Percentiles rank a stretch among this genome's conserved stretches.
Conservation (phyloP, 2,888 invertebrate genomes). For the Aquatica leii region DNA sequence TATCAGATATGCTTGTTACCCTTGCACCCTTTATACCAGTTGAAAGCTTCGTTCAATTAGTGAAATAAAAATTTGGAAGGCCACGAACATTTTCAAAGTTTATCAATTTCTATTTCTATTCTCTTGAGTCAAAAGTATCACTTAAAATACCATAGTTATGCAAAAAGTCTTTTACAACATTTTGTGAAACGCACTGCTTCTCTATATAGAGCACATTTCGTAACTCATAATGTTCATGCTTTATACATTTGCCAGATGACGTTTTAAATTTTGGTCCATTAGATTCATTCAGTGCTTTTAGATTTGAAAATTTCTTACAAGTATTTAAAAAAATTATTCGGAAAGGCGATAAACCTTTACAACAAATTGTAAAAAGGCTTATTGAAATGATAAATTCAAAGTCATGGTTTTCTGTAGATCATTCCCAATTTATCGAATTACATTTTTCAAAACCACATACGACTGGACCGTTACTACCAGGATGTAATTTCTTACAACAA, state of each 20-base stretch:
- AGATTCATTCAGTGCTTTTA: conserved; percentile 12
- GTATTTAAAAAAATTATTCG: conserved; percentile 5
- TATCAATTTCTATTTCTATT: conserved; percentile 12
- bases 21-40: not conserved
- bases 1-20: not conserved
- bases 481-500: not conserved
- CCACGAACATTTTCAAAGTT: conserved; percentile 6
- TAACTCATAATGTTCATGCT: conserved; percentile 16
- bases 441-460: not conserved
- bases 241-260: conserved; percentile 10
- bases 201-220: conserved; percentile 4
- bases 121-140: not conserved
- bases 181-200: not conserved
- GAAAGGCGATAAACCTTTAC: conserved; percentile 14
- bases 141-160: not conserved
- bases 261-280: conserved; percentile 13
- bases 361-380: conserved; percentile 17
- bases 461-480: not conserved
- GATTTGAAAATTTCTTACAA: conserved; percentile 12
- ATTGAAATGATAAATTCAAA: conserved; percentile 3
- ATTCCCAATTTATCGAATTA: not conserved
- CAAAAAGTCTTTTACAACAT: not conserved
- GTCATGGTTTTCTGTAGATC: not conserved
- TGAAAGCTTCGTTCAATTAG: conserved; percentile 3
- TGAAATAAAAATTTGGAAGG: conserved; percentile 14